Base-by-base conservation (phyloP, 2,113 vertebrate species). In the Lepisosteus osseus region DNA sequence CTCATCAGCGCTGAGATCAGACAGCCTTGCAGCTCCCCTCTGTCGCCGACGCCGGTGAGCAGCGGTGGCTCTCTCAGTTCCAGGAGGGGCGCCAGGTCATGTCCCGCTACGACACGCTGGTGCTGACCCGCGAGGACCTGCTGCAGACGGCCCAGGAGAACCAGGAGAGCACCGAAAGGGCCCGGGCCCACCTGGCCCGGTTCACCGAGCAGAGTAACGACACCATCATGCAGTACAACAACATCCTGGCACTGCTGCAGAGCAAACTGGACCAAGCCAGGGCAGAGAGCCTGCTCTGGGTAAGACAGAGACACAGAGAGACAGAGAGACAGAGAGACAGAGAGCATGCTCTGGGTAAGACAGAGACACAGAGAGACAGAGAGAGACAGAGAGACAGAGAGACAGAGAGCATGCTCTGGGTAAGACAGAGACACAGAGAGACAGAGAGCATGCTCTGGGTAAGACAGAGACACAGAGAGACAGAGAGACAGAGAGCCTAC, bases 21-120 rank as follows among this genome's bases (percentile, higher is more conserved):
- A 29, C 29, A 29, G 29, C 29, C 29, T 29, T 29, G 29, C 29
- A 29, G 29, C 29, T 29, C 29, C 29, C 29, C 29, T 29, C 29
- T 29, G 29, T 29, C 29, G 29, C 29, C 1, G 29, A 29, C 29
- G 29, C 29, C 29, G 29, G 2, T 29, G 29, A 29, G 29, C 29
- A 29, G 7, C 5, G 4, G 13, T 65, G 40, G 7, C 41, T 65
- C 12, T 47, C 15, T 9, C 81, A 92, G 91, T 93, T 94, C 72
- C 90, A 92, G 85, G 88, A 90, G 0, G n/a, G 89, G 3, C 51
- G 69, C 0, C 85, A 86, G 73, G 76, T 93, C 84, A 86, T 93
- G 76, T 77, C 15, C 13, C 87, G 80, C 47, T 89, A 90, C 0
- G 61, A 70, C 65, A 61, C 70, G 0, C 81, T 95, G 77, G 72